A percentile compares a stretch with the other conserved stretches of the same genome.
phyloP scores from a whole-genome alignment of 2,113 vertebrate species.

The Heliornis fulica region DNA sequence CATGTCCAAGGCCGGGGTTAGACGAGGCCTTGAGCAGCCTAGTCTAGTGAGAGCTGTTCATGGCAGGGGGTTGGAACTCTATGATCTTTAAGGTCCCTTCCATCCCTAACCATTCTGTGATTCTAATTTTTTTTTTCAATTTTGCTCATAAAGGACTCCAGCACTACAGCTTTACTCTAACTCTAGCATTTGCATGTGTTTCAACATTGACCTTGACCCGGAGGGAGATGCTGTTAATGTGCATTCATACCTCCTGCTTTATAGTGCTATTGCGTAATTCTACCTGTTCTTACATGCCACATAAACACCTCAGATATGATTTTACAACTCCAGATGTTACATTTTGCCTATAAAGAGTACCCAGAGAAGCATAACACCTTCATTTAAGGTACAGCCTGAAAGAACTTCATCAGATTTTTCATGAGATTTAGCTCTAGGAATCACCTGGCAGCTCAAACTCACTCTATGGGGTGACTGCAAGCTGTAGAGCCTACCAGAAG shows the following conservation, averaged over 20 bases:
- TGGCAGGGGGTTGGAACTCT: too few relatives aligned
- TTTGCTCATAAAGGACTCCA: background rate
- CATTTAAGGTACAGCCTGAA: accelerated
- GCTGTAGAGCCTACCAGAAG: accelerated
- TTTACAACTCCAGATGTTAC: accelerated
- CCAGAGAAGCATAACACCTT: accelerated
- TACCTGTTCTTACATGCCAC: accelerated
- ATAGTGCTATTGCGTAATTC: accelerated
- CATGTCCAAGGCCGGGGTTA: too few relatives aligned
- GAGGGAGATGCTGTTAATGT: accelerated
- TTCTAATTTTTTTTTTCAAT: background rate
- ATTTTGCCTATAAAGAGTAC: background rate
- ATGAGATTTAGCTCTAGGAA: accelerated
- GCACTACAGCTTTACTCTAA: background rate
- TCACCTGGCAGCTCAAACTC: accelerated
- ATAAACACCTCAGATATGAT: accelerated
- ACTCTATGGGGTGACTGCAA: accelerated
- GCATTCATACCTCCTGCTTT: background rate
- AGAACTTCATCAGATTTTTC: background rate
- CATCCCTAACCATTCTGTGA: too few relatives aligned
- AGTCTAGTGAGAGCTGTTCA: too few relatives aligned
- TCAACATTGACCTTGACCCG: background rate
- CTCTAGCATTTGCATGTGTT: too few relatives aligned
- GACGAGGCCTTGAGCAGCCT: too few relatives aligned
- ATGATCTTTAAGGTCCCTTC: too few relatives aligned